A percentile compares a stretch with the other conserved stretches of the same genome.
phyloP scores from a whole-genome alignment of 2,797 vertebrate species.

The Remorina albescens region DNA sequence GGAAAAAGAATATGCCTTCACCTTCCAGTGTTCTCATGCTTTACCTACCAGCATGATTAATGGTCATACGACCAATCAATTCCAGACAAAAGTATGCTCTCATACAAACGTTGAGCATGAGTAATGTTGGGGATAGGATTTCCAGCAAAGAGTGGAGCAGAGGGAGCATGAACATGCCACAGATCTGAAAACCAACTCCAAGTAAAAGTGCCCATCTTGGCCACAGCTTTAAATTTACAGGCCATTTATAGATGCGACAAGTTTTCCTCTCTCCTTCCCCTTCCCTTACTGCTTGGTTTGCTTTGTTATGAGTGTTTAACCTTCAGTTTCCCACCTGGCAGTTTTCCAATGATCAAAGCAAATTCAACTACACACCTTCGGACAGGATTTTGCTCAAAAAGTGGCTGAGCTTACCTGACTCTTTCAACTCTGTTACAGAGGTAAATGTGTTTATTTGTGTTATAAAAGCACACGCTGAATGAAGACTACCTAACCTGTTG shows the following conservation, averaged over 20 bases:
- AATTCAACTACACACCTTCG: not conserved
- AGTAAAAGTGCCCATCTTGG: constrained; percentile 37
- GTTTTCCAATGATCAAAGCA: constrained; percentile 12
- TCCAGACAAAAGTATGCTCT: constrained; percentile 43
- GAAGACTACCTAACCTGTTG: constrained; percentile 76
- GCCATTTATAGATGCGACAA: not conserved
- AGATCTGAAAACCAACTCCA: constrained; percentile 24
- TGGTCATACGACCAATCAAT: constrained; percentile 32
- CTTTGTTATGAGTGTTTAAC: constrained; percentile 17
- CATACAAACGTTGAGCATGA: constrained; percentile 40
- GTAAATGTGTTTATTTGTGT: constrained; percentile 18
- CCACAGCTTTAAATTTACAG: constrained; percentile 16
- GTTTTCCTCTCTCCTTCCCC: not conserved
- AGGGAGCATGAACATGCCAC: constrained; percentile 3
- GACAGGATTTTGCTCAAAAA: constrained; percentile 2
- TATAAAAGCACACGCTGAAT: constrained; percentile 56
- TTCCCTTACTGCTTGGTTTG: not conserved
- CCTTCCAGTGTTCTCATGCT: not conserved
- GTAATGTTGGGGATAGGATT: constrained; percentile 39
- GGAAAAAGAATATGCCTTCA: not conserved
- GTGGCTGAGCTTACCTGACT: constrained; percentile 26
- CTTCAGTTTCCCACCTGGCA: constrained; percentile 3
- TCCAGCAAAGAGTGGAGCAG: constrained; percentile 23
- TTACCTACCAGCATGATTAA: constrained; percentile 35
- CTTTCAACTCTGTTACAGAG: constrained; percentile 26